Conservation (phyloP, 1,140 invertebrate species). For the Pseudomyrmex sp. region DNA sequence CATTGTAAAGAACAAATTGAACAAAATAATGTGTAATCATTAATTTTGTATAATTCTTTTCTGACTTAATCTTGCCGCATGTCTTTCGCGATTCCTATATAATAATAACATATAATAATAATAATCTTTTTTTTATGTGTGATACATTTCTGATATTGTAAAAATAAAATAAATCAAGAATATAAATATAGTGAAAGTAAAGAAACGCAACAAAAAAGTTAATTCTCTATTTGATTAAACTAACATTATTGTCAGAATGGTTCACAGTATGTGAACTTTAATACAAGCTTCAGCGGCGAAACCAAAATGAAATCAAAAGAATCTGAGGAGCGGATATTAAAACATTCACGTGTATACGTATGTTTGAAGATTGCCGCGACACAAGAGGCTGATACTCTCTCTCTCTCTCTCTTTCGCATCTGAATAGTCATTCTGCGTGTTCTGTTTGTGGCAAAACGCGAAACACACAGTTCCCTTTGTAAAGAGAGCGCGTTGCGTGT, state of each 20-base stretch:
- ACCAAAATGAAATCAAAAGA: neutral
- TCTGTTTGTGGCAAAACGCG: constrained; percentile 15
- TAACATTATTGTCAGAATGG: too few species aligned
- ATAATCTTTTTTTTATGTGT: too few species aligned
- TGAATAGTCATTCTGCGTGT: neutral
- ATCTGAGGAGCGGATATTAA: neutral
- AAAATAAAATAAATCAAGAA: too few species aligned
- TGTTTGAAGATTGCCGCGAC: neutral
- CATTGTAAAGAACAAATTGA: neutral
- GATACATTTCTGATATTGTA: too few species aligned
- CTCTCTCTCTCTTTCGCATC: neutral
- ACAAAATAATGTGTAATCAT: neutral
- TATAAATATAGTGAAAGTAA: too few species aligned
- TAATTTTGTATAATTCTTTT: neutral
- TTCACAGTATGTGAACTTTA: too few species aligned
- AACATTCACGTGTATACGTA: constrained; percentile 20
- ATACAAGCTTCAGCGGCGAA: too few species aligned
- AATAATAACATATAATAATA: too few species aligned
- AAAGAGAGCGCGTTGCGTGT: constrained; percentile 11
- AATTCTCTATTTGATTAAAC: too few species aligned
- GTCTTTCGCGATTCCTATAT: too few species aligned
- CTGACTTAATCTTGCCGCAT: too few species aligned
- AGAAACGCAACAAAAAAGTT: too few species aligned
- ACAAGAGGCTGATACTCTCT: neutral
- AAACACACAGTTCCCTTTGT: constrained; percentile 7